These are phyloP conservation scores for Trachelus iudaicus DNA, from an alignment of 2,888 invertebrate species.

Conservation along the genomic window DNA sequence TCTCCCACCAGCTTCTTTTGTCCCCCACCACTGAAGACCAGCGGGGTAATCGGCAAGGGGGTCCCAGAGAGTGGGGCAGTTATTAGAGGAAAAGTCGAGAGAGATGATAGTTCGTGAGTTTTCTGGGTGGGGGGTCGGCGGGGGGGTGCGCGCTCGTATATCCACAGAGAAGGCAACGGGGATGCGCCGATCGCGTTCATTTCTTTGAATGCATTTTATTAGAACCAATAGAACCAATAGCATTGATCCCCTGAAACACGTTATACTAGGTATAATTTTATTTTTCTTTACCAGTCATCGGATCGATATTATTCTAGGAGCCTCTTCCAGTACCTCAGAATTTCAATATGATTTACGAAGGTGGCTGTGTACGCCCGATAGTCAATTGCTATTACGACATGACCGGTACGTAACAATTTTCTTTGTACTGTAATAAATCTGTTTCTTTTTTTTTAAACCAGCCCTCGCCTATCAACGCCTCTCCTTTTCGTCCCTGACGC, in stretches of 20 bases:
- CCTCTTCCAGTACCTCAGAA: background rate
- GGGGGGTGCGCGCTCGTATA: background rate
- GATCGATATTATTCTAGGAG: background rate
- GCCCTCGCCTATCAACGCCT: background rate
- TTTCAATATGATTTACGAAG: background rate
- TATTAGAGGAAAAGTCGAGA: background rate
- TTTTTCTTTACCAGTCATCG: background rate
- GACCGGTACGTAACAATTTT: background rate
- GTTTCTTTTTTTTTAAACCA: background rate
- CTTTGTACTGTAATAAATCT: background rate
- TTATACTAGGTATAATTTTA: background rate
- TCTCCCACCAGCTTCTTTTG: background rate
- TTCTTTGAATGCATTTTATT: background rate
- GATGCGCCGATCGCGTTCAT: background rate
- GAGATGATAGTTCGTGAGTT: background rate
- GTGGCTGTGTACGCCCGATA: background rate
- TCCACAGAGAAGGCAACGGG: background rate
- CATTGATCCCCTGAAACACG: background rate
- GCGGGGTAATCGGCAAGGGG: background rate
- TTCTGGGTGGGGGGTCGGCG: background rate
- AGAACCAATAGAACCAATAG: background rate
- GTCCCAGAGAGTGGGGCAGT: background rate
- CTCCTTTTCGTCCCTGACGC: background rate
- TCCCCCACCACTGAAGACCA: too few relatives aligned
- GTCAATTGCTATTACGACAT: background rate